Percentiles rank a stretch among this genome's conserved stretches.
Conservation (phyloP, 2,888 invertebrate genomes). For the Cephus pulcher region DNA sequence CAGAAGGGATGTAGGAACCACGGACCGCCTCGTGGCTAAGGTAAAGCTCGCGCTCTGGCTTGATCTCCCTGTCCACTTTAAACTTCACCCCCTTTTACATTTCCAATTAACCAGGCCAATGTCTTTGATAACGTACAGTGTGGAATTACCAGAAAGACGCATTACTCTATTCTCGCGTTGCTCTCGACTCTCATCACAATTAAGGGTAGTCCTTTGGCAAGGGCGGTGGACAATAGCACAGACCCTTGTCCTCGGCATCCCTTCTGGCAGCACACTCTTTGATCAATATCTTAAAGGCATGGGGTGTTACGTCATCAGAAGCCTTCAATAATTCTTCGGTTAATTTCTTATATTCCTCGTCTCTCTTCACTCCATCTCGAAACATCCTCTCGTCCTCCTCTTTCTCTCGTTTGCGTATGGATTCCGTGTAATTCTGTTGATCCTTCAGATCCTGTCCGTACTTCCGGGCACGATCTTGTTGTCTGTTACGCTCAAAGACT, state of each 20-base stretch:
- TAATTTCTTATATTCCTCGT: constrained; percentile 40
- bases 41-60: constrained; percentile 9
- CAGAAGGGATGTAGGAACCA: constrained; percentile 5
- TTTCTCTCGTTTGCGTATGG: constrained; percentile 29
- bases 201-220: constrained; percentile 11
- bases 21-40: constrained; percentile 6
- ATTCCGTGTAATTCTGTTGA: constrained; percentile 33
- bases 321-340: constrained; percentile 41
- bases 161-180: background rate
- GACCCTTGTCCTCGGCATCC: constrained; percentile 38
- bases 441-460: constrained; percentile 45
- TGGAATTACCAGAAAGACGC: background rate
- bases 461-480: constrained; percentile 29
- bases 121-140: background rate
- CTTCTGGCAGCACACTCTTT: constrained; percentile 39
- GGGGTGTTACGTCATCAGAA: constrained; percentile 45
- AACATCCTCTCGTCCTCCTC: constrained; percentile 29
- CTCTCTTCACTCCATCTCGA: constrained; percentile 26
- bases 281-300: constrained; percentile 45
- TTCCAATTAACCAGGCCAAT: background rate
- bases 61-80: constrained; percentile 16
- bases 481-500: constrained; percentile 24
- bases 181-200: background rate
- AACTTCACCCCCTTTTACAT: constrained; percentile 6
- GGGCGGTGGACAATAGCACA: constrained; percentile 37